Evolutionary conservation across 2,113 vertebrate species (phyloP).

Genomic region (Oncorhynchus nerka): DNA sequence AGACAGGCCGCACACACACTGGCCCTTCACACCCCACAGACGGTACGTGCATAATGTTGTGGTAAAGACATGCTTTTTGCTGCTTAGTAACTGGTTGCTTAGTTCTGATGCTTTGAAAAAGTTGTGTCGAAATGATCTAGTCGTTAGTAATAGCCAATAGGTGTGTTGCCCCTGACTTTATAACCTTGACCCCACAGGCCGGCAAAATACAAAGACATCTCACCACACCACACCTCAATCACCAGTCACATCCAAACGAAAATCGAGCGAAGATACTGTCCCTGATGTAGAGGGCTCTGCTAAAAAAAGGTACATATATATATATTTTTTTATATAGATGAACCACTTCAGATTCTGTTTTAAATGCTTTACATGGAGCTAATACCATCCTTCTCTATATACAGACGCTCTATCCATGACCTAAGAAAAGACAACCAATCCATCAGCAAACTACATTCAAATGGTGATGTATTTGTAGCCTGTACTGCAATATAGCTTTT

Average conservation of each 20-base stretch:
- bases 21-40: conserved; percentile 19
- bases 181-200: background rate
- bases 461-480: background rate
- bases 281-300: conserved; percentile 44
- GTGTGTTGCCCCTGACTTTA: background rate
- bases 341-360: background rate
- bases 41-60: background rate
- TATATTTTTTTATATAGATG: background rate
- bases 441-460: background rate
- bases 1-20: conserved; percentile 34
- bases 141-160: background rate
- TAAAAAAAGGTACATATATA: conserved; percentile 39
- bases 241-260: conserved; percentile 41
- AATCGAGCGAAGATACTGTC: conserved; percentile 34
- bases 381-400: background rate
- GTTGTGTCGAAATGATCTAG: background rate
- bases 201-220: background rate
- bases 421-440: conserved; percentile 34
- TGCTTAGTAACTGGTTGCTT: background rate
- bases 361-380: background rate
- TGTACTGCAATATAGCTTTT: background rate
- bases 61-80: background rate
- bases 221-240: conserved; percentile 21
- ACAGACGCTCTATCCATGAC: conserved; percentile 53
- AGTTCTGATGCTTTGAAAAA: background rate